A percentile compares a stretch with the other conserved stretches of the same genome.
phyloP scores from a whole-genome alignment of 1,140 invertebrate species.

The Battus philenor region DNA sequence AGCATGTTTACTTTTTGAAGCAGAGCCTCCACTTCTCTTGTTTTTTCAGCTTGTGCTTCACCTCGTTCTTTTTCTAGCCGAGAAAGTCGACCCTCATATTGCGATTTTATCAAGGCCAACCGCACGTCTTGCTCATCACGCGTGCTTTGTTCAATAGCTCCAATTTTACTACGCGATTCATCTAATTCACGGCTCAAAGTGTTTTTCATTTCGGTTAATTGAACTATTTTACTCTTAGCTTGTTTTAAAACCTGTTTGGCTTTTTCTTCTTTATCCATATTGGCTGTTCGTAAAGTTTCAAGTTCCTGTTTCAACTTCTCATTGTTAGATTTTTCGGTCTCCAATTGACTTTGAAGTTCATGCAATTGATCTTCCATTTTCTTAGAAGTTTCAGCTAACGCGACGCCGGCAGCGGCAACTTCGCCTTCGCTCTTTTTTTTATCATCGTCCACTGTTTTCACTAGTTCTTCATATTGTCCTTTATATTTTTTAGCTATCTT shows the following conservation, averaged over 20 bases:
- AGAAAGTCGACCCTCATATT: slow-evolving; percentile 83
- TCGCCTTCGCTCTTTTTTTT: slow-evolving; percentile 76
- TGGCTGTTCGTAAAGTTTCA: slow-evolving; percentile 80
- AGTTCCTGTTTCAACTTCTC: slow-evolving; percentile 84
- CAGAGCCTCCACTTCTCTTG: slow-evolving; percentile 84
- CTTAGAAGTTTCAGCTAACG: slow-evolving; percentile 53
- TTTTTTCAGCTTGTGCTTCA: slow-evolving; percentile 80
- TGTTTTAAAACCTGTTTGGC: slow-evolving; percentile 84
- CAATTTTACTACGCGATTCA: slow-evolving; percentile 78
- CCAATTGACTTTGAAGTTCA: slow-evolving; percentile 79
- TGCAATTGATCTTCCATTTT: slow-evolving; percentile 76
- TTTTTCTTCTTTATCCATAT: slow-evolving; percentile 83
- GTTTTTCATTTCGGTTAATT: slow-evolving; percentile 81
- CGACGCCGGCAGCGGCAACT: slow-evolving; percentile 53
- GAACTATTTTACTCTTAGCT: slow-evolving; percentile 83
- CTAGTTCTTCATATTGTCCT: slow-evolving; percentile 86
- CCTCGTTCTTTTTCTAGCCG: slow-evolving; percentile 86
- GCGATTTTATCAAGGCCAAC: slow-evolving; percentile 80
- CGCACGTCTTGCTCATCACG: slow-evolving; percentile 78
- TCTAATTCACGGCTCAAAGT: slow-evolving; percentile 77
- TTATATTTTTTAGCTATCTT: slow-evolving; percentile 96
- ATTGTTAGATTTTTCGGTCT: slow-evolving; percentile 77
- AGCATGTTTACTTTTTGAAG: slow-evolving; percentile 84
- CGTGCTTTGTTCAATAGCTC: slow-evolving; percentile 66
- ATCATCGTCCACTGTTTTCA: slow-evolving; percentile 80